phyloP scores from a whole-genome alignment of 2,113 vertebrate species.

The Rhinolophus ferrumequinum region DNA sequence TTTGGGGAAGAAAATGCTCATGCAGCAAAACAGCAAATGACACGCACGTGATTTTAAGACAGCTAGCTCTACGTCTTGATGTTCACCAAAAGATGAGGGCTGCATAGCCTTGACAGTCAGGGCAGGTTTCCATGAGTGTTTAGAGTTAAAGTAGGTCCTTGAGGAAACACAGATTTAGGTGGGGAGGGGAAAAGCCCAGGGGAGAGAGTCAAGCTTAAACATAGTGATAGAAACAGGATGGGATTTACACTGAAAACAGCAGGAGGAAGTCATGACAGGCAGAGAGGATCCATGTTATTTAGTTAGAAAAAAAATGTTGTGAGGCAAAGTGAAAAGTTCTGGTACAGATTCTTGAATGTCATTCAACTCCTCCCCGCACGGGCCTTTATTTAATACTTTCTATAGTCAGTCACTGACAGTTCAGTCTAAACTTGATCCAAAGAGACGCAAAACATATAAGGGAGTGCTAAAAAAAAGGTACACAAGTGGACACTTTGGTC shows the following conservation, averaged over 20 bases:
- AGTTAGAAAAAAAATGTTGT: background rate
- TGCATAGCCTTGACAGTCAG: background rate
- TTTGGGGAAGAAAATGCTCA: background rate
- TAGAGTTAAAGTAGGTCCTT: background rate
- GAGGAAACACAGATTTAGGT: background rate
- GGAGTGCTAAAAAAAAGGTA: too few relatives aligned
- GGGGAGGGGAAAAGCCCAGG: background rate
- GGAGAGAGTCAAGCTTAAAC: background rate
- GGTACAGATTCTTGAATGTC: background rate
- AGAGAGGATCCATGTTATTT: background rate
- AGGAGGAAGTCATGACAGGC: background rate
- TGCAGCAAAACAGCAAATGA: background rate
- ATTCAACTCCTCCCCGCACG: background rate
- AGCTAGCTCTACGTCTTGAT: background rate
- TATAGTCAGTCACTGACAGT: background rate
- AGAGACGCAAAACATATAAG: background rate
- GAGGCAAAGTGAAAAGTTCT: conserved; percentile 16
- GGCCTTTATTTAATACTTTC: background rate
- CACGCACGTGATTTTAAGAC: background rate
- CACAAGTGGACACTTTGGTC: too few relatives aligned
- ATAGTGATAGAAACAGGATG: background rate
- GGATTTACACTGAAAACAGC: background rate
- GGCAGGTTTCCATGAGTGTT: background rate
- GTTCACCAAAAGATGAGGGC: background rate
- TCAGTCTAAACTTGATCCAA: background rate